These are phyloP conservation scores for Oophaga pumilio DNA, from an alignment of 2,113 vertebrate genomes.

Conservation along the genomic window DNA sequence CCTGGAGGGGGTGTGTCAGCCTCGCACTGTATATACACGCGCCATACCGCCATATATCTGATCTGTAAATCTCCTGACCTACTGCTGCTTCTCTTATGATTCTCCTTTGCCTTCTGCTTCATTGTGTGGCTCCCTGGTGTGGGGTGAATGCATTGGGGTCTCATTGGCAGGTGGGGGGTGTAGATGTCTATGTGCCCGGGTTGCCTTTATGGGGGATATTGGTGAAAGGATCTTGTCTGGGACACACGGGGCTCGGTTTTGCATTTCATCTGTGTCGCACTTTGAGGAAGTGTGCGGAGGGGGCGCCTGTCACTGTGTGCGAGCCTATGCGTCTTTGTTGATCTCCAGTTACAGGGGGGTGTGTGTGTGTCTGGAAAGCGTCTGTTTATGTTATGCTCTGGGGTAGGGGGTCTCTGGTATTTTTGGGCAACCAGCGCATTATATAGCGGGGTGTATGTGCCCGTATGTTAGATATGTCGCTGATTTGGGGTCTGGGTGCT, in stretches of 20 bases:
- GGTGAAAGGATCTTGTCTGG: background rate
- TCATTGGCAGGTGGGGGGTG: too few species aligned
- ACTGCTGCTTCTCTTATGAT: too few species aligned
- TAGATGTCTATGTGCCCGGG: too few species aligned
- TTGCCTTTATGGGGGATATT: too few species aligned
- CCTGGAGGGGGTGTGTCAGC: constrained; percentile 21
- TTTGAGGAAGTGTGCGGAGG: constrained; percentile 29
- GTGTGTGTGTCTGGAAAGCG: background rate
- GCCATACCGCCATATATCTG: too few species aligned
- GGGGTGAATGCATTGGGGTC: too few species aligned
- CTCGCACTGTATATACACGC: background rate
- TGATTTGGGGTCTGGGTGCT: background rate
- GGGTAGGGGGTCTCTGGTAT: background rate
- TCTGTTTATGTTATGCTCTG: background rate
- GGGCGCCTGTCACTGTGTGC: background rate
- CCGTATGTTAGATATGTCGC: background rate
- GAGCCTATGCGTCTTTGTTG: background rate
- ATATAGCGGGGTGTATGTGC: background rate
- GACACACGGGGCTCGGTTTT: background rate
- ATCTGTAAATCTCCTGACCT: too few species aligned
- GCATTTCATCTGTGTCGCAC: constrained; percentile 13
- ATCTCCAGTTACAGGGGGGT: background rate
- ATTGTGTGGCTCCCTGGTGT: background rate
- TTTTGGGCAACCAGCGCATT: background rate
- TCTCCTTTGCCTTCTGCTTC: background rate